These are phyloP conservation scores for Pygoscelis antarcticus DNA, from an alignment of 2,113 vertebrate species.

Conservation along the genomic window DNA sequence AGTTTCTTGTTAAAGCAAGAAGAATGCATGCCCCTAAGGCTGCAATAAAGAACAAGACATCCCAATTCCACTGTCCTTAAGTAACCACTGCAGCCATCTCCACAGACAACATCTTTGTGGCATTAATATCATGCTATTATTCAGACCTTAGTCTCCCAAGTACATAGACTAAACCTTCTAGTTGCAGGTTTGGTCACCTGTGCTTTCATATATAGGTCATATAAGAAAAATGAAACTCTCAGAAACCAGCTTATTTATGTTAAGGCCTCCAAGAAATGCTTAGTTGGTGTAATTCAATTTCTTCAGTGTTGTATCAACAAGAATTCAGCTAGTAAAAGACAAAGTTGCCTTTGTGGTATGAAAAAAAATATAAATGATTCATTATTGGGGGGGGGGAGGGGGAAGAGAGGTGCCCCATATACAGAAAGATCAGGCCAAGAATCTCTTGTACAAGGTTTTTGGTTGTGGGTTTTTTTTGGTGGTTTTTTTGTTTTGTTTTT, in stretches of 20 bases:
- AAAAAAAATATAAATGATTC: neutral
- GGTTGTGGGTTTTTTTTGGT: too few species aligned
- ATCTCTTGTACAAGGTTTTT: neutral
- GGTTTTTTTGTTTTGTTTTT: neutral
- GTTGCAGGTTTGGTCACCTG: neutral
- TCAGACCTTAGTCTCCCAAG: neutral
- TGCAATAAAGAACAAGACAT: conserved; percentile 37
- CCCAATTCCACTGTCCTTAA: conserved; percentile 38
- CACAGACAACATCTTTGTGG: neutral
- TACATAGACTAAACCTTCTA: neutral
- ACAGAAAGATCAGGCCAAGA: neutral
- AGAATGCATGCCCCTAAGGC: conserved; percentile 41
- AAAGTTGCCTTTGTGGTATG: neutral
- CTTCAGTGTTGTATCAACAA: neutral
- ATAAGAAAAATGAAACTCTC: neutral
- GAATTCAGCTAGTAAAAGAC: neutral
- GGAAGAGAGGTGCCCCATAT: neutral
- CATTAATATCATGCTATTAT: neutral
- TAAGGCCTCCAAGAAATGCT: neutral
- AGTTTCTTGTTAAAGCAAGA: conserved; percentile 47
- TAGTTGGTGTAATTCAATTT: neutral
- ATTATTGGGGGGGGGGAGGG: too few species aligned
- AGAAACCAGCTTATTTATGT: neutral
- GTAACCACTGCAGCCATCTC: conserved; percentile 32
- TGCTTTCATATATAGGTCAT: neutral